Evolutionary conservation across 2,888 invertebrate species (phyloP).

Genomic region (Scaptomyza cyrtandrae): DNA sequence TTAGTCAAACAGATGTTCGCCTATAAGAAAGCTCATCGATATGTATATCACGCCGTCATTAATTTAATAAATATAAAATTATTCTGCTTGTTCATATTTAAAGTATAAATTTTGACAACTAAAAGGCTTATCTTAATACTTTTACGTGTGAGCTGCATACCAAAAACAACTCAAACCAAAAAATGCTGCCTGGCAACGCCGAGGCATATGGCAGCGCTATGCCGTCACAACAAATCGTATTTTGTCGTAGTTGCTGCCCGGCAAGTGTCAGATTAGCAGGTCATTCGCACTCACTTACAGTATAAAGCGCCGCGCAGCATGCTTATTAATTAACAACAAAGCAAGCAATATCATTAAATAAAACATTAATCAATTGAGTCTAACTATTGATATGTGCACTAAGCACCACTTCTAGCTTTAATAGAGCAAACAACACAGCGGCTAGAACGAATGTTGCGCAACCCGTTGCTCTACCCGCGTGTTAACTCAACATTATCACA

Average conservation of each 20-base stretch:
- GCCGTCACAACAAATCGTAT: conserved; percentile 46
- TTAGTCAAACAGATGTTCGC: neutral
- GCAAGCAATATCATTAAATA: conserved; percentile 59
- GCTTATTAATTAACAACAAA: conserved; percentile 48
- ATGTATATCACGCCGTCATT: neutral
- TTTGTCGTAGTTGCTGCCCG: conserved; percentile 55
- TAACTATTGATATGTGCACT: conserved; percentile 16
- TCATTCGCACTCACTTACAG: conserved; percentile 15
- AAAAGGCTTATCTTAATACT: neutral
- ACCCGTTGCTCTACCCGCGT: conserved; percentile 63
- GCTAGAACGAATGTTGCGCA: conserved; percentile 69
- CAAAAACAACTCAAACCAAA: too few relatives aligned
- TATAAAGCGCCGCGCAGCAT: conserved; percentile 53
- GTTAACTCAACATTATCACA: conserved; percentile 40
- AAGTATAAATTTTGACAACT: neutral
- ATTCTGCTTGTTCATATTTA: neutral
- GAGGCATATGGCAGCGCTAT: conserved; percentile 20
- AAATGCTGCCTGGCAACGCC: conserved; percentile 31
- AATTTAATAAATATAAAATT: neutral
- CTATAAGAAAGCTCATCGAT: too few relatives aligned
- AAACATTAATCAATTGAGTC: conserved; percentile 42
- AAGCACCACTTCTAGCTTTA: conserved; percentile 5
- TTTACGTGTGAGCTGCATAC: conserved; percentile 4
- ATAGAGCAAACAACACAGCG: conserved; percentile 2
- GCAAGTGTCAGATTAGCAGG: conserved; percentile 50